Base-by-base conservation (phyloP, 2,113 vertebrate species). In the Prolemur simus region DNA sequence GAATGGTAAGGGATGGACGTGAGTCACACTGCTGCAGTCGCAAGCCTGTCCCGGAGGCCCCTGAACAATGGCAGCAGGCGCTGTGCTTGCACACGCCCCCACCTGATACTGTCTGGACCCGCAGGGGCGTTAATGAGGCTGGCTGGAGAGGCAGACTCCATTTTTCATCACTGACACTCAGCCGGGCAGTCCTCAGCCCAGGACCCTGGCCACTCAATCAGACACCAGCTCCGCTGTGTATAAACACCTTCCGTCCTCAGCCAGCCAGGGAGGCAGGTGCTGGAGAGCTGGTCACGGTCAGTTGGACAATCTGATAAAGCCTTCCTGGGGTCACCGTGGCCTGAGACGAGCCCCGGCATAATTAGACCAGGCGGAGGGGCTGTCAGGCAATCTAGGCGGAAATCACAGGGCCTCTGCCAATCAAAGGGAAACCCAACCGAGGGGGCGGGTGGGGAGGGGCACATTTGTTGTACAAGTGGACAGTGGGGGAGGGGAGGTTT, bases 271-370 rank as follows among this genome's bases (percentile, higher is more conserved):
- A 94, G 96, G 96, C 98, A 98, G 98, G 98, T 98, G 98, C 95
- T 94, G 71, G 87, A 34, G 96, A 92, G 85, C 92, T 95, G 96
- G 95, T 97, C 97, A 98, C 90, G 85, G 97, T 96, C 97, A 97
- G 96, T 52, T 96, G 97, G 96, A 80, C 97, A 97, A 96, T 97
- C 97, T 98, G 98, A 98, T 98, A 97, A 97, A 97, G 97, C 96
- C 81, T 98, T 98, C 89, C 96, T 73, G 76, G 95, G 96, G 97
- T 92, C 77, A 15, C 25, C 2, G 23, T 64, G 96, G 93, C 94
- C 84, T 2, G 0, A 95, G 95, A 96, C 96, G 68, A 96, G 97
- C 68, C 29, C 87, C 10, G 0, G 96, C 95, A 96, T 98, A 98
- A 98, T 98, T 63, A 98, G 96, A 97, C 64, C 71, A 63, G 97